Percentiles rank a stretch among this genome's conserved stretches.
Evolutionary conservation across 2,113 vertebrate species (phyloP).

Genomic region (Hippocampus mohnikei): DNA sequence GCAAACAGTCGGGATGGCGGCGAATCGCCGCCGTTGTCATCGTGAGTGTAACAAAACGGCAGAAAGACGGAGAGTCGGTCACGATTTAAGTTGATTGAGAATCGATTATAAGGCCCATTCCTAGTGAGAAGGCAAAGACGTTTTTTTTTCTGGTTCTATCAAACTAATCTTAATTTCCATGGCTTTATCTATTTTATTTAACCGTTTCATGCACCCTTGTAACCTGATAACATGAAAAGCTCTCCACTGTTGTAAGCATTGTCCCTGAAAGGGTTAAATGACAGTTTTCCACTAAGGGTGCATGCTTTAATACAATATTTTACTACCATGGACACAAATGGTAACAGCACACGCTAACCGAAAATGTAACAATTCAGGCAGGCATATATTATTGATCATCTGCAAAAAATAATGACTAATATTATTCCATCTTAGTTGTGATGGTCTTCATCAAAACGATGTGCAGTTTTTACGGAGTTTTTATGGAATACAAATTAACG

Average conservation of each 20-base stretch:
- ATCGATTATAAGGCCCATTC: neutral
- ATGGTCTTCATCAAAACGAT: neutral
- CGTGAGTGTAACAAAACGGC: conserved; percentile 57
- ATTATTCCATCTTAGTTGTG: neutral
- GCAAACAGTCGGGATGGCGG: conserved; percentile 66
- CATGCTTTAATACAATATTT: too few relatives aligned
- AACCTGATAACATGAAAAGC: too few relatives aligned
- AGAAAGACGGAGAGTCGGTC: neutral
- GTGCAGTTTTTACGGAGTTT: neutral
- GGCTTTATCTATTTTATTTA: too few relatives aligned
- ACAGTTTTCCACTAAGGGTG: too few relatives aligned
- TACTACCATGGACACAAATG: too few relatives aligned
- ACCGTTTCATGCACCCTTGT: too few relatives aligned
- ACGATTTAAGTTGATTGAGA: neutral
- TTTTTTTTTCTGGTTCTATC: neutral
- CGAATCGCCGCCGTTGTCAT: conserved; percentile 58
- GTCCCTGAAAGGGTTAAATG: too few relatives aligned
- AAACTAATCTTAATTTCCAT: neutral
- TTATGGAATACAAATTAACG: too few relatives aligned
- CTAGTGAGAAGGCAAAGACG: neutral
- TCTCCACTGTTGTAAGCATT: too few relatives aligned
- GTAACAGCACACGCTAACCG: neutral
- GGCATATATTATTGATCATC: neutral
- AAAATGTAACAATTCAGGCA: neutral
- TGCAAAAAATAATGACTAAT: neutral